Evolutionary conservation across 2,797 vertebrate species (phyloP), one percentile per base, ranked within the genome.

Genomic region (Pteronotus mesoamericanus): DNA sequence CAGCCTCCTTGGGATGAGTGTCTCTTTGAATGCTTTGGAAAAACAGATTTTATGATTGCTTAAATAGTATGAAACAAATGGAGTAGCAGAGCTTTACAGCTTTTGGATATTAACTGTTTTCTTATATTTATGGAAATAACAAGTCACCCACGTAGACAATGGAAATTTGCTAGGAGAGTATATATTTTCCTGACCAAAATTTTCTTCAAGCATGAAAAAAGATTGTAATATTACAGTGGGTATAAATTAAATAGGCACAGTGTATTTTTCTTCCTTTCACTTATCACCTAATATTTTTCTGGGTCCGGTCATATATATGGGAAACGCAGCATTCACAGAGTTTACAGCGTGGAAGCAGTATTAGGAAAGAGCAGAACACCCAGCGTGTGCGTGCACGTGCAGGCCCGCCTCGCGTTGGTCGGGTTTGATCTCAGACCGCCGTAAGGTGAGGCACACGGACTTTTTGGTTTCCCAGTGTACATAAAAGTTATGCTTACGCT

Each of bases 171-270:
- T 74, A 87, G 85, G 22, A 16, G 26, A 59, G 4, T 44, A 46
- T 83, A n/a, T 94, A 44, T 79, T 42, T n/a, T 86, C 71, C 71
- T 96, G 48, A 89, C 42, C 29, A 88, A 66, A 89, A 37, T 82
- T 96, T 84, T 93, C 44, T 85, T 82, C 12, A 72, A 83, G 18
- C 59, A 15, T 89, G 46, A 44, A 53, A 78, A 85, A 84, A 72
- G 24, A 69, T 53, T 59, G 87, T 72, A 83, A 53, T 79, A 75
- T 32, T 91, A 37, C 10, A 74, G 7, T 92, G 57, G 26, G 2
- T 91, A 16, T 66, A 79, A 93, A 71, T 46, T 94, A 87, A 86
- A 90, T 44, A 46, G 8, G 44, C 32, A 34, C 9, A 69, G 15
- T 78, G 68, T 32, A 71, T 80, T 95, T 96, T 86, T 79, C 37